Base-by-base conservation (phyloP, 1,140 invertebrate genomes). In the Zophobas morio region DNA sequence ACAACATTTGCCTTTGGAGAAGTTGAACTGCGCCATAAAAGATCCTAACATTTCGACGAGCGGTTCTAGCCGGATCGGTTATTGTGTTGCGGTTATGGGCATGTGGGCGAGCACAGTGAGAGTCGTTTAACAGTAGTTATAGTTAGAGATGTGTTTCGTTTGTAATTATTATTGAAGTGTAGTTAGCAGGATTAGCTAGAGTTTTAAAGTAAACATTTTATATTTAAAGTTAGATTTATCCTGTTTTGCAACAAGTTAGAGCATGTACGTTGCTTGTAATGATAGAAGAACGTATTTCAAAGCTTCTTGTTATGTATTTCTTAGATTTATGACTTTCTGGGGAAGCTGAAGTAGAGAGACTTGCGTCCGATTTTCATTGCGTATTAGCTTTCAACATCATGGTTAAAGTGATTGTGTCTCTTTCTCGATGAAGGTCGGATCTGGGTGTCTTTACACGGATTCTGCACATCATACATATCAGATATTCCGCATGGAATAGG, bases 1-100 rank as follows among this genome's bases (percentile, higher is more conserved):
- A 46, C 92, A 94, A 81, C 92, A 92, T 84, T 91, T 96, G 88
- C 94, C 94, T 0, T 86, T 94, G 66, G 93, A 94, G 75, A 91
- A 91, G 82, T 95, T 95, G 93, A 92, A 92, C 77, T 95, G 94
- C 87, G 91, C 91, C 53, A 89, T 92, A 73, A 93, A 93, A 87
- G 90, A 88, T 80, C 83, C 85, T 46, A 77, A 60, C 49, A 77
- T 70, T 40, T 66, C 60, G 8, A 37, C 37, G 37, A 66, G 60
- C 60, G 60, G 60, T 66, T 66, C 60, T 42, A 66, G 42, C 37
- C 37, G 20, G 3, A 1, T 66, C 39, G 60, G 60, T 66, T 54
- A 54, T 33, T 42, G 60, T 33, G 39, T 66, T 42, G 20, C 75
- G 8, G 51, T 42, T 6, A 46, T 80, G n/a, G 56, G 74, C 60